These are phyloP conservation scores for Crypturellus tataupa DNA, from an alignment of 2,797 vertebrate species.

Conservation along the genomic window DNA sequence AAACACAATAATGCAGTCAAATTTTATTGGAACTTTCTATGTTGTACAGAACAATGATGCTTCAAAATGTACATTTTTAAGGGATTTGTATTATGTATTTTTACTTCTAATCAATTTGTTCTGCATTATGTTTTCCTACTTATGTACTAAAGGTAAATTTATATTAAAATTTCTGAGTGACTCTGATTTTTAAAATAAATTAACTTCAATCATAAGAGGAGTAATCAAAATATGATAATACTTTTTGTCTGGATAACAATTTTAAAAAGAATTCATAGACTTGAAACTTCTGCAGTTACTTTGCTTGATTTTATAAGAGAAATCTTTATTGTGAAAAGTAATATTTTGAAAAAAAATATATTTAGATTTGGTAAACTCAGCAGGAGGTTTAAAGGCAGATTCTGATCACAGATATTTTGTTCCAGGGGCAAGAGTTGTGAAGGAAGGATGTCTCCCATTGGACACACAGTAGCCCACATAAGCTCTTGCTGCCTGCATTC, in stretches of 20 bases:
- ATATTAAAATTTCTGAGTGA: background rate
- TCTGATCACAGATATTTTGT: slow-evolving; percentile 35
- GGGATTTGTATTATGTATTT: background rate
- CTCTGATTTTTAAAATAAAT: background rate
- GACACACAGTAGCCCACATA: slow-evolving; percentile 15
- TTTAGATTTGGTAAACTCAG: background rate
- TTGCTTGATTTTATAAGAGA: background rate
- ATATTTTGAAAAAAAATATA: background rate
- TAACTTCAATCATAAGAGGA: background rate
- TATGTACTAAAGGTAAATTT: background rate
- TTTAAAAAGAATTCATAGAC: background rate
- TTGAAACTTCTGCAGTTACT: background rate
- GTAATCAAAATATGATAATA: background rate
- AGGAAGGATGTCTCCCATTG: slow-evolving; percentile 37
- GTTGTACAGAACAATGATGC: background rate
- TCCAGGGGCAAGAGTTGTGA: slow-evolving; percentile 75
- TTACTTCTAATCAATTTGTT: background rate
- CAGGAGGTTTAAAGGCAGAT: background rate
- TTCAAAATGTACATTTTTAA: background rate
- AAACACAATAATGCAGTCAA: background rate
- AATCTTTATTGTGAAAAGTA: background rate
- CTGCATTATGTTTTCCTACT: background rate
- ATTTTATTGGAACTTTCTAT: background rate
- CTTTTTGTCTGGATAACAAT: background rate
- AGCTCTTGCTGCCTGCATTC: slow-evolving; percentile 4